Conservation (phyloP, 2,888 invertebrate species). For the Heteropelma amictum region DNA sequence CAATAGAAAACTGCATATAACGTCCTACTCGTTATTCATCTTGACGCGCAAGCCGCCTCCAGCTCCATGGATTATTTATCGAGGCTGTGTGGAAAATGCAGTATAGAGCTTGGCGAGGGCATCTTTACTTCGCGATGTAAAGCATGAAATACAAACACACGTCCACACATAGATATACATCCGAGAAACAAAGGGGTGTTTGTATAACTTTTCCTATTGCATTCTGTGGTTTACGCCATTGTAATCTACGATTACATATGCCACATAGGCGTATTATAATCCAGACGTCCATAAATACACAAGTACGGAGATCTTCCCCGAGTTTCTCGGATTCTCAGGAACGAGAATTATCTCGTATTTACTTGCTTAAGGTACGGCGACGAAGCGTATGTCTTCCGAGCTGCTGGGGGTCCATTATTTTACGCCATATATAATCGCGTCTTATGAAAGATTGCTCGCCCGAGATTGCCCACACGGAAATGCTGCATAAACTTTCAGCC, state of each 20-base stretch:
- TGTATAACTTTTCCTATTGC: no score
- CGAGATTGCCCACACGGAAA: background rate
- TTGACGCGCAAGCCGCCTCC: conserved; percentile 13
- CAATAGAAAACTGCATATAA: conserved; percentile 11
- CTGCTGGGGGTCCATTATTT: background rate
- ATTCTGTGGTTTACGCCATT: no score
- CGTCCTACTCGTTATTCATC: conserved; percentile 6
- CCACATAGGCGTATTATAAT: no score
- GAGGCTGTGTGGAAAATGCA: background rate
- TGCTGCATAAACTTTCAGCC: no score
- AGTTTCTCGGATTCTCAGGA: background rate
- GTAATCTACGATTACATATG: no score
- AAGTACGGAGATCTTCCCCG: background rate
- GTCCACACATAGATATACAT: no score
- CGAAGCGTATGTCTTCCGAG: background rate
- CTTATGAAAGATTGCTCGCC: conserved; percentile 9
- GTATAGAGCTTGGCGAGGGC: background rate
- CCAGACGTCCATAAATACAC: no score
- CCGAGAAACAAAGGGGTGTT: no score
- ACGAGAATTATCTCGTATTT: background rate
- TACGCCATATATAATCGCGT: no score
- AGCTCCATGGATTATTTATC: conserved; percentile 37
- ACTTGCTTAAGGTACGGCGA: conserved; percentile 18
- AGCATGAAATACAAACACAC: no score
- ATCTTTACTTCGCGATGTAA: background rate